Percentiles rank a stretch among this genome's conserved stretches.
phyloP scores from a whole-genome alignment of 2,113 vertebrate genomes.

The Anseranas semipalmata region DNA sequence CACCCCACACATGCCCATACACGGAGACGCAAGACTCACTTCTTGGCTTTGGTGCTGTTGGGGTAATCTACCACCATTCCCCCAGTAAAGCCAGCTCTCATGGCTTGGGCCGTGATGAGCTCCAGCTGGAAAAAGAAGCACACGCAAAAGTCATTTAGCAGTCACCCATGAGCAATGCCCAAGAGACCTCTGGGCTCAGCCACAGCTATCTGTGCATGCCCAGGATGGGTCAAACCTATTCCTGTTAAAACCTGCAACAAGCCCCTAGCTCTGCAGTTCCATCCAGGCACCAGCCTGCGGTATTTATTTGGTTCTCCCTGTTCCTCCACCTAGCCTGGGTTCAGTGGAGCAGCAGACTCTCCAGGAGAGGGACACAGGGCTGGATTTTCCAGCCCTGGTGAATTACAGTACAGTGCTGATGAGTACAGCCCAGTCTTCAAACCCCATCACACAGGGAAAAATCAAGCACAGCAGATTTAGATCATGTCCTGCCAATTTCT shows the following conservation, averaged over 20 bases:
- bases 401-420: background rate
- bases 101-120: constrained; percentile 92
- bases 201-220: background rate
- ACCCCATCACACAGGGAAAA: background rate
- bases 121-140: constrained; percentile 81
- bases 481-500: background rate
- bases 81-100: constrained; percentile 92
- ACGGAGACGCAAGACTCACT: constrained; percentile 79
- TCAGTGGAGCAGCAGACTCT: background rate
- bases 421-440: background rate
- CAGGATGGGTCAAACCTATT: background rate
- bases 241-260: background rate
- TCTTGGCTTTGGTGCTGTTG: constrained; percentile 96
- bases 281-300: background rate
- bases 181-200: background rate
- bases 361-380: background rate
- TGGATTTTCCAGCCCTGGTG: background rate
- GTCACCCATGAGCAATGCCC: background rate
- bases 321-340: background rate
- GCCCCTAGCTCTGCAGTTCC: background rate
- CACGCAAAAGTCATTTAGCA: rapidly evolving
- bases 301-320: background rate
- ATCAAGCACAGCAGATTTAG: background rate
- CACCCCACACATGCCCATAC: background rate
- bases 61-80: constrained; percentile 98